A percentile compares a stretch with the other conserved stretches of the same genome.
Conservation (phyloP, 2,113 vertebrate species). For the Cavia aperea region DNA sequence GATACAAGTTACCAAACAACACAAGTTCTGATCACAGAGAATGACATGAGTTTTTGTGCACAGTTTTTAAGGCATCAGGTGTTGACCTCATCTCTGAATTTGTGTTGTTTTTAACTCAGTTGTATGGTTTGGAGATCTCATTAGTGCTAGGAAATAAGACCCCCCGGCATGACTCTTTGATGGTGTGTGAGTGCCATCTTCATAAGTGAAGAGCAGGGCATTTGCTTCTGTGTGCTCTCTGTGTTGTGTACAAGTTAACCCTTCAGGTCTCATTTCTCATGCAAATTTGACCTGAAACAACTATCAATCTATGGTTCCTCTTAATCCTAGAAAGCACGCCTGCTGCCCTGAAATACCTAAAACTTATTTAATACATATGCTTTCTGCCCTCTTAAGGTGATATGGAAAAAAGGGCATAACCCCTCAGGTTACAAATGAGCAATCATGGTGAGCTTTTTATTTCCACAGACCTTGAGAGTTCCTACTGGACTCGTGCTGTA, state of each 20-base stretch:
- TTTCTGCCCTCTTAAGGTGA: background rate
- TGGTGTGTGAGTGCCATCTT: background rate
- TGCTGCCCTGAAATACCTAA: background rate
- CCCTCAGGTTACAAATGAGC: background rate
- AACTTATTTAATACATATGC: background rate
- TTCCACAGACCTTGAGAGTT: background rate
- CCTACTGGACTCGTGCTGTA: background rate
- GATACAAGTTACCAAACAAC: background rate
- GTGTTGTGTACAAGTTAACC: too few species aligned
- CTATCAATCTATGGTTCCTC: background rate
- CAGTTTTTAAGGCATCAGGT: background rate
- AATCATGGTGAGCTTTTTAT: background rate
- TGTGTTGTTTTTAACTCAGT: background rate
- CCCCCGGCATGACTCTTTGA: background rate
- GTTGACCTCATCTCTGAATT: background rate
- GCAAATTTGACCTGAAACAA: background rate
- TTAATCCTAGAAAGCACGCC: background rate
- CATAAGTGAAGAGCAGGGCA: background rate
- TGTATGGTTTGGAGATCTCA: background rate
- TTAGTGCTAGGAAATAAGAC: background rate
- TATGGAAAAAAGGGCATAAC: background rate
- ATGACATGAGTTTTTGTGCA: background rate
- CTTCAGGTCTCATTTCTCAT: background rate
- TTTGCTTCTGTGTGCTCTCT: background rate
- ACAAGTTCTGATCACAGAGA: background rate